Base-by-base conservation (phyloP, 2,113 vertebrate genomes). In the Leucopsar rothschildi region DNA sequence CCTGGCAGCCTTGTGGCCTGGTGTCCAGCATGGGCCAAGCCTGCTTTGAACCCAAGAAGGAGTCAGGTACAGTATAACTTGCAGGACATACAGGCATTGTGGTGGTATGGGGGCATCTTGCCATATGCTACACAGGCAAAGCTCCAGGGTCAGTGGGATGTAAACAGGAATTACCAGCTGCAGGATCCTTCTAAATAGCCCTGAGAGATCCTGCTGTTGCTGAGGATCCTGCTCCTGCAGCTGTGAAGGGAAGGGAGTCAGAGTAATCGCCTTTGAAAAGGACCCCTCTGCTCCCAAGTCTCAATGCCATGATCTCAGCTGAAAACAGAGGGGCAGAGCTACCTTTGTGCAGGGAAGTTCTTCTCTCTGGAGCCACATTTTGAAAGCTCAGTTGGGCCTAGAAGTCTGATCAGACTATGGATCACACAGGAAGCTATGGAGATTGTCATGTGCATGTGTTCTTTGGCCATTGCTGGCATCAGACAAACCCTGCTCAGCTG, bases 121-220 rank as follows among this genome's bases (percentile, higher is more conserved):
- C 31, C 3, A 0, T 27, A 13, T 27, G 17, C 0, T 0, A 55
- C 0, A 5, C 35, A 77, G 27, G 29, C 11, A 0, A 71, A 94
- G 24, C 78, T 53, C 29, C 82, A 78, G 68, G 71, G 63, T 63
- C 88, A 77, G 28, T 53, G 50, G 39, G 80, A 86, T 44, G 35
- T 88, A 95, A 95, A 93, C 88, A 96, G 96, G 90, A 97, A 94
- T 81, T 73, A n/a, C 71, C 85, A 97, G 79, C 86, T 95, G 82
- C 59, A 77, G 66, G 45, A 15, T 92, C 45, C 59, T 60, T 69
- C 50, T 86, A 35, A 87, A 52, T 44, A 82, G 55, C 45, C 57
- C 52, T 56, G 73, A 75, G 65, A 83, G 45, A 82, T 95, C 90
- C 90, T 86, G 87, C 81, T 71, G 56, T 77, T 60, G 80, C 72